Percentiles rank a stretch among this genome's conserved stretches.
phyloP scores from a whole-genome alignment of 2,888 invertebrate species.

The Diadromus collaris region DNA sequence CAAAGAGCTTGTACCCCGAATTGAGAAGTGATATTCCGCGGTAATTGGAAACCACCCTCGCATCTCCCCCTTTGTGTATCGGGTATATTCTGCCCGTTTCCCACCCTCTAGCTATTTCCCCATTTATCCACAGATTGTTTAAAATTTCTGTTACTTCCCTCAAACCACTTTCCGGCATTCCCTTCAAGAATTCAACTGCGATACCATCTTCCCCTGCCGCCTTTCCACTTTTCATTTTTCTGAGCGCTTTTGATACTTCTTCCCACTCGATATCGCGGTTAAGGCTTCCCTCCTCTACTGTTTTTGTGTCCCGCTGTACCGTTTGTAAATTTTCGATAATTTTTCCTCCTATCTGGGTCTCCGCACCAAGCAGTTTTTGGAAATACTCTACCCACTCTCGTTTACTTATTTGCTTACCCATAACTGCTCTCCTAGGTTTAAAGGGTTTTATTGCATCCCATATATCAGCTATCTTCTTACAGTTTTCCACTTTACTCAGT shows the following conservation, averaged over 20 bases:
- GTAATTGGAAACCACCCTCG: background rate
- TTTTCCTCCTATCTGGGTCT: background rate
- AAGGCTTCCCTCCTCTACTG: background rate
- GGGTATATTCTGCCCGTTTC: slow-evolving; percentile 18
- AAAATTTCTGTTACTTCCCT: background rate
- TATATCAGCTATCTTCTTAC: background rate
- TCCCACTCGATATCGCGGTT: slow-evolving; percentile 2
- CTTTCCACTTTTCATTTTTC: slow-evolving; percentile 6
- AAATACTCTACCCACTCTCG: slow-evolving; percentile 3
- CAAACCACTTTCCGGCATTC: background rate
- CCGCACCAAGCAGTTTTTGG: background rate
- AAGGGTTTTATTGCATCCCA: slow-evolving; percentile 26
- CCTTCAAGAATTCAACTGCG: background rate
- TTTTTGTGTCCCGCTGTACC: background rate
- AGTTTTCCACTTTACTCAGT: slow-evolving; percentile 2
- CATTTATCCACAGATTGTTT: background rate
- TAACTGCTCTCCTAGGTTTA: background rate
- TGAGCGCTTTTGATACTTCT: background rate
- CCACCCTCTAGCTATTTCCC: slow-evolving; percentile 4
- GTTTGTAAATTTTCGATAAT: too few species aligned
- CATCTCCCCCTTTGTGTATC: slow-evolving; percentile 16
- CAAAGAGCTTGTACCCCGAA: background rate
- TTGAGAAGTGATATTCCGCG: slow-evolving; percentile 1
- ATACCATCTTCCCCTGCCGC: background rate
- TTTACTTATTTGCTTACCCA: slow-evolving; percentile 13